Conservation (phyloP, 2,113 vertebrate species). For the Genyomyrus donnyi region DNA sequence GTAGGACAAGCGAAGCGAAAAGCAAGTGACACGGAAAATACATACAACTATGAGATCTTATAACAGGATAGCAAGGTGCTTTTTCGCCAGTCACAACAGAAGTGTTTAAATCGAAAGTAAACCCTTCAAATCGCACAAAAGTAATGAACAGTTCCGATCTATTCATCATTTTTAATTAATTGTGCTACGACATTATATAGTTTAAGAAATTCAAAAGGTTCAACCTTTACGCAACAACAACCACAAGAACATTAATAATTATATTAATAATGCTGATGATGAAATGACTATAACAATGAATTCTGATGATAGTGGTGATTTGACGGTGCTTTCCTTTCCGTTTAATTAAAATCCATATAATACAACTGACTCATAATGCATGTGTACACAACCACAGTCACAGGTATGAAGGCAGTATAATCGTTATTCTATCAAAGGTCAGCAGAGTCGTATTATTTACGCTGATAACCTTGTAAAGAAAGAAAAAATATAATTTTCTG, state of each 20-base stretch:
- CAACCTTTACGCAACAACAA: not conserved
- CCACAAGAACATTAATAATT: not conserved
- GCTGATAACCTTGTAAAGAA: not conserved
- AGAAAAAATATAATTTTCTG: not conserved
- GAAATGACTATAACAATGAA: not conserved
- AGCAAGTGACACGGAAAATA: not conserved
- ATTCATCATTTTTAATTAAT: not conserved
- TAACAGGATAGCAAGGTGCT: not conserved
- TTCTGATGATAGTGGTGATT: not conserved
- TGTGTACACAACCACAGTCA: not conserved
- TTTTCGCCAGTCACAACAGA: not conserved
- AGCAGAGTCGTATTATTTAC: not conserved
- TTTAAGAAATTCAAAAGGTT: not conserved
- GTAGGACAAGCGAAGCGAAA: not conserved
- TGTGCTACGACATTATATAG: not conserved
- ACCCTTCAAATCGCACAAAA: not conserved
- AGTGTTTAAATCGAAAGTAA: not conserved
- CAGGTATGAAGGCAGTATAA: not conserved
- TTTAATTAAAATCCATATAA: not conserved
- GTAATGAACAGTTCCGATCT: not conserved
- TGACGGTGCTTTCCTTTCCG: not conserved
- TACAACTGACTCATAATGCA: not conserved
- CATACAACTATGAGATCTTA: not conserved
- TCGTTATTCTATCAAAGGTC: not conserved
- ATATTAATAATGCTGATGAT: not conserved